Percentiles rank a stretch among this genome's conserved stretches.
Conservation (phyloP, 2,888 invertebrate species). For the Hirtodrosophila duncani region DNA sequence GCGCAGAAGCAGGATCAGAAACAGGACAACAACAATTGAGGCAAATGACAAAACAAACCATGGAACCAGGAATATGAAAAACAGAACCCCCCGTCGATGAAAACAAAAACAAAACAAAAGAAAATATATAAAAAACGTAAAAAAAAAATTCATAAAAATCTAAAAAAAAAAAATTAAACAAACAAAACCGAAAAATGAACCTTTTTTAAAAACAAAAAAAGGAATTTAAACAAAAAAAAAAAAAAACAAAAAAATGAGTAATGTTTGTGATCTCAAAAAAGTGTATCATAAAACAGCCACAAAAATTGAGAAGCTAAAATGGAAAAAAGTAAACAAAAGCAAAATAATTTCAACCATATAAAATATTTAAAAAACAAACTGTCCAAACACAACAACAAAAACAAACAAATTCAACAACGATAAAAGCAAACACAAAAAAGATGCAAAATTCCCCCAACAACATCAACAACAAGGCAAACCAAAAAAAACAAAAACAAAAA, state of each 20-base stretch:
- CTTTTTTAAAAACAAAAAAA: conserved; percentile 60
- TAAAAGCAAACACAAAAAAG: conserved; percentile 41
- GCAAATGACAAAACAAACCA: conserved; percentile 11
- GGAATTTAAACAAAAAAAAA: conserved; percentile 24
- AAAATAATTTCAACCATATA: conserved; percentile 23
- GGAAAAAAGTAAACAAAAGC: conserved; percentile 20
- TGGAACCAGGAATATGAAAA: conserved; percentile 27
- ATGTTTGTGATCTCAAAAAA: conserved; percentile 77
- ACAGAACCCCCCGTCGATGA: conserved; percentile 57
- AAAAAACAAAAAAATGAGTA: conserved; percentile 36
- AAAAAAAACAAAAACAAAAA: background rate
- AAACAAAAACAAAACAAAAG: conserved; percentile 30
- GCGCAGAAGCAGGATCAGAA: conserved; percentile 27
- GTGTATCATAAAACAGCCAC: conserved; percentile 70
- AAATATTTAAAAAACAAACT: conserved; percentile 27
- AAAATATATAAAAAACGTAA: conserved; percentile 45
- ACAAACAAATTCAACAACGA: conserved; percentile 22
- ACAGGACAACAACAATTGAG: conserved; percentile 30
- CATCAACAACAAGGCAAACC: conserved; percentile 19
- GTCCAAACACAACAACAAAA: conserved; percentile 39
- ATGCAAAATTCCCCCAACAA: conserved; percentile 64
- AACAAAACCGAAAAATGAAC: conserved; percentile 57
- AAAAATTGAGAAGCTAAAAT: conserved; percentile 57
- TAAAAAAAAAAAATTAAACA: conserved; percentile 44
- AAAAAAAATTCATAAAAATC: conserved; percentile 52